Evolutionary conservation across 2,797 vertebrate genomes (phyloP), one percentile per base, ranked within the genome.

Genomic region (Capromys pilorides): DNA sequence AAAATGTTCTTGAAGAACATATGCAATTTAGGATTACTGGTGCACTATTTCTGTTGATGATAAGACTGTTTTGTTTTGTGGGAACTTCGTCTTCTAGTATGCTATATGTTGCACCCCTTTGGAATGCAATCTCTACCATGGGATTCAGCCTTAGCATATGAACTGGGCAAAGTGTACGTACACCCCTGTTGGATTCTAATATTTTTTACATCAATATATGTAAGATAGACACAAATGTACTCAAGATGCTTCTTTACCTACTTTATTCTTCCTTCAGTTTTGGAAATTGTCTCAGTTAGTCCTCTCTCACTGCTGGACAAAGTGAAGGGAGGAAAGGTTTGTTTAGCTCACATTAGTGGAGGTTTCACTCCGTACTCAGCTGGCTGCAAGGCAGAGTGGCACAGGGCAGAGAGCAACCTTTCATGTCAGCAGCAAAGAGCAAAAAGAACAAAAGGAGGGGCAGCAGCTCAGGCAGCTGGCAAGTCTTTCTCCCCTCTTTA

Each of bases 1-100:
- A 91, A 89, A 93, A 51, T 24, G 9, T 13, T 12, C 36, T 91
- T 91, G 78, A 19, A 57, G 12, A 95, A 51, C 89, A 94, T 39
- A 77, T 36, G 82, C 66, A 87, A 80, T 84, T 92, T 33, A 91
- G 24, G 19, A 91, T 90, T 10, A 57, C 61, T 93, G 36, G 6
- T 31, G 11, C 31, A 93, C 64, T 85, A 90, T 89, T 95, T 91
- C 71, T 95, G 87, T 78, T 86, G 86, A 94, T 64, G 88, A 0
- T 67, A 39, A 26, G 22, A 67, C 19, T 66, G n/a, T 95, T 57
- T 51, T 54, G 87, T 28, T 81, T 93, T 92, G 39, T 83, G 59
- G 36, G 13, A 87, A 90, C 4, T 59, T 64, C 81, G 51, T 66
- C 80, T 97, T 94, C 80, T 88, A 88, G 90, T 71, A 84, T 81